Percentiles rank a stretch among this genome's conserved stretches.
Conservation (phyloP, 2,888 invertebrate species). For the Drosophila formosana region DNA sequence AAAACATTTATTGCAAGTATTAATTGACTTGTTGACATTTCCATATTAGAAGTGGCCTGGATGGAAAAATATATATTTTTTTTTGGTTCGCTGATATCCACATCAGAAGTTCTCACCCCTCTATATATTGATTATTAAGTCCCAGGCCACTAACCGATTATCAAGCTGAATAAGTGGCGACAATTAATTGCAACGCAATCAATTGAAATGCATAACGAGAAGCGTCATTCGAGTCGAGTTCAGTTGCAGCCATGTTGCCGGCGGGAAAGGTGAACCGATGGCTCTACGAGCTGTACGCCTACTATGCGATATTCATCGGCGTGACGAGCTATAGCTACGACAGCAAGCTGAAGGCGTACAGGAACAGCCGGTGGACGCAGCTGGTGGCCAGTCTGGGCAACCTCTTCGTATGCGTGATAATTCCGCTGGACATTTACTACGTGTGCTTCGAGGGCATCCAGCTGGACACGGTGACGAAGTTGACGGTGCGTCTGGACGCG, state of each 20-base stretch:
- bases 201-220: background rate
- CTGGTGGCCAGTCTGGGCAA: slow-evolving; percentile 39
- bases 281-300: slow-evolving; percentile 31
- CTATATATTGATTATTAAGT: background rate
- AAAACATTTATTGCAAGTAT: too few species aligned
- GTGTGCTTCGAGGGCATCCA: background rate
- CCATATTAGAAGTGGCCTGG: too few species aligned
- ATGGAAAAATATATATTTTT: too few species aligned
- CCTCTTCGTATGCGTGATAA: background rate
- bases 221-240: background rate
- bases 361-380: slow-evolving; percentile 26
- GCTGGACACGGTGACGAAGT: background rate
- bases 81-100: too few species aligned
- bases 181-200: background rate
- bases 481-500: slow-evolving; percentile 6
- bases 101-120: background rate
- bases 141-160: background rate
- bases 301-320: slow-evolving; percentile 45
- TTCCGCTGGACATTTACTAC: background rate
- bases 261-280: slow-evolving; percentile 8
- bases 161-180: background rate
- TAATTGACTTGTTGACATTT: too few species aligned
- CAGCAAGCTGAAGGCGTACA: slow-evolving; percentile 10
- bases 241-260: slow-evolving; percentile 10
- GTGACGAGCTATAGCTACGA: slow-evolving; percentile 54